A percentile compares a stretch with the other conserved stretches of the same genome.
phyloP scores from a whole-genome alignment of 35 echinoderm and acorn worm species.

The Holothuria glaberrima region DNA sequence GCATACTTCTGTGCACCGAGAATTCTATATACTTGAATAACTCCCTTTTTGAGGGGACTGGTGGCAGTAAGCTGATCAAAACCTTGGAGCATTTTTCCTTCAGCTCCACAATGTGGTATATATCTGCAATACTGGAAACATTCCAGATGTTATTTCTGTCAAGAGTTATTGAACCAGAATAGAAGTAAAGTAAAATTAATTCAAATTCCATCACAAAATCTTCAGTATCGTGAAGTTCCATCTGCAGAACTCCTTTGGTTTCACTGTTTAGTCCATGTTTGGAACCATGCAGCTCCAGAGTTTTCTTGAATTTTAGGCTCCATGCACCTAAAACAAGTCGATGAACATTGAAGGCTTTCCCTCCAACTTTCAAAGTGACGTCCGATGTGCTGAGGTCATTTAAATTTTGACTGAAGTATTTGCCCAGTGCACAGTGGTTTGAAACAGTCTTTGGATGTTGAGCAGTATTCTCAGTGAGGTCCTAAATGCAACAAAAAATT shows the following conservation, averaged over 20 bases:
- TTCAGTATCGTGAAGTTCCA: no score
- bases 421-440: not conserved
- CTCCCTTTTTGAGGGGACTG: no score
- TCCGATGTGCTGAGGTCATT: not conserved
- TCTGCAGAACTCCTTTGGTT: no score
- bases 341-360: not conserved
- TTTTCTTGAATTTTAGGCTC: not conserved
- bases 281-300: not conserved
- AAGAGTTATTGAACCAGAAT: conserved; percentile 23
- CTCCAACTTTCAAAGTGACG: not conserved
- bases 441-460: not conserved
- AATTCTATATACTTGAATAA: no score
- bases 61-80: no score
- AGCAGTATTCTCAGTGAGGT: no score
- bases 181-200: not conserved
- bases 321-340: not conserved
- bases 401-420: conserved; percentile 15
- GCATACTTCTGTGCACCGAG: no score
- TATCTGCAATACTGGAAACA: not conserved
- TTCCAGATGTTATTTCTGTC: conserved; percentile 7
- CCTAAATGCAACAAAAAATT: no score
- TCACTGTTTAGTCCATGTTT: no score
- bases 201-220: not conserved
- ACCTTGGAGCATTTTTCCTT: no score
- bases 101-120: not conserved